These are phyloP conservation scores for Bettongia penicillata DNA, from an alignment of 2,113 vertebrate species.

Conservation along the genomic window DNA sequence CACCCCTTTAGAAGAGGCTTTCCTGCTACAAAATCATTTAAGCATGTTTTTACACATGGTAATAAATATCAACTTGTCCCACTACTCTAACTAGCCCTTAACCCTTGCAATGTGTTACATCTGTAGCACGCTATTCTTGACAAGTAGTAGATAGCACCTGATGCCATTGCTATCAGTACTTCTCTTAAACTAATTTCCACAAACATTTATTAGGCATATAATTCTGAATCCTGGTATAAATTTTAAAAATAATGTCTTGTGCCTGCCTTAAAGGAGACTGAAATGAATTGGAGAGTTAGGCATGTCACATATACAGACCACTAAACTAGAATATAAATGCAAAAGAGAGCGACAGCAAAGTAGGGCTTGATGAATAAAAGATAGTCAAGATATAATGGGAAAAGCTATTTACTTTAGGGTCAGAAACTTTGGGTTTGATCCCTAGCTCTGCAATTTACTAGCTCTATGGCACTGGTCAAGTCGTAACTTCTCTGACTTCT, in stretches of 20 bases:
- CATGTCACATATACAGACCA: background rate
- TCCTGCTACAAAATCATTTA: background rate
- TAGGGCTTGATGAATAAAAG: background rate
- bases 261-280: background rate
- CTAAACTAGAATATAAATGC: background rate
- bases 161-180: constrained; percentile 62
- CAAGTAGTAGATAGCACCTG: background rate
- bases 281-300: background rate
- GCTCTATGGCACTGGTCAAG: too few species aligned
- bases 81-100: background rate
- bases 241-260: background rate
- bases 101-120: background rate
- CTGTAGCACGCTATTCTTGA: constrained; percentile 59
- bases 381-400: background rate
- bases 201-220: background rate
- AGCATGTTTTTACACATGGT: background rate
- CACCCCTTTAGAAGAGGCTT: background rate
- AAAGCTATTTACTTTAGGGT: background rate
- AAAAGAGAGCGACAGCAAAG: background rate
- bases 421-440: background rate
- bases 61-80: background rate
- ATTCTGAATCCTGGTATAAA: background rate
- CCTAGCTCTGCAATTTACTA: too few species aligned
- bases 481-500: too few species aligned
- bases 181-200: background rate